Percentiles rank a stretch among this genome's conserved stretches.
Conservation (phyloP, 1,140 invertebrate genomes). For the Lethocerus indicus region DNA sequence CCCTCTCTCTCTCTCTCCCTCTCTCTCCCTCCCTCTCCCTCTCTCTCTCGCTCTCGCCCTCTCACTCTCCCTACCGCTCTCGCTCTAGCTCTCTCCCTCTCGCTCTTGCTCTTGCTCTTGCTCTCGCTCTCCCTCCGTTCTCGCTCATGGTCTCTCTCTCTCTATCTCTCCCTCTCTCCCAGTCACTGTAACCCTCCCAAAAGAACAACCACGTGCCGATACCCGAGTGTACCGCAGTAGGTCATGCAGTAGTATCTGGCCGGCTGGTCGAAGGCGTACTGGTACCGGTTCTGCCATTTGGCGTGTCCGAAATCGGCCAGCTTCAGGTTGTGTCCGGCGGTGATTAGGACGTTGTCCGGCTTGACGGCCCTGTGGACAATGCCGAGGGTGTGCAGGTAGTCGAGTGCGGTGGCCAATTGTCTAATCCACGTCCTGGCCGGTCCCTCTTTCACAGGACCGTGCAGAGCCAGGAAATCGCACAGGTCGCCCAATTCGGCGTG, state of each 20-base stretch:
- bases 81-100: no score
- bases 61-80: no score
- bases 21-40: no score
- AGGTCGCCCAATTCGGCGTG: slow-evolving; percentile 48
- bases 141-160: no score
- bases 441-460: slow-evolving; percentile 40
- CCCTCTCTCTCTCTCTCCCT: no score
- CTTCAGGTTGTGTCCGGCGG: slow-evolving; percentile 48
- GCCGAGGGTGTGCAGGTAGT: slow-evolving; percentile 52
- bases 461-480: slow-evolving; percentile 39
- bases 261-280: neutral
- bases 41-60: no score
- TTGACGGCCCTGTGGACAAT: slow-evolving; percentile 60
- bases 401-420: slow-evolving; percentile 42
- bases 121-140: no score
- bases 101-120: no score
- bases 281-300: no score
- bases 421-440: slow-evolving; percentile 47
- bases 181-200: no score
- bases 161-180: no score
- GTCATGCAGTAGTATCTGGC: neutral
- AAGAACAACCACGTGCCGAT: neutral
- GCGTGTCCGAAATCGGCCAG: slow-evolving; percentile 73
- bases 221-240: neutral
- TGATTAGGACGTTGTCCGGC: slow-evolving; percentile 62